phyloP scores from a whole-genome alignment of 2,888 invertebrate species.

The Stenchaetothrips biformis region DNA sequence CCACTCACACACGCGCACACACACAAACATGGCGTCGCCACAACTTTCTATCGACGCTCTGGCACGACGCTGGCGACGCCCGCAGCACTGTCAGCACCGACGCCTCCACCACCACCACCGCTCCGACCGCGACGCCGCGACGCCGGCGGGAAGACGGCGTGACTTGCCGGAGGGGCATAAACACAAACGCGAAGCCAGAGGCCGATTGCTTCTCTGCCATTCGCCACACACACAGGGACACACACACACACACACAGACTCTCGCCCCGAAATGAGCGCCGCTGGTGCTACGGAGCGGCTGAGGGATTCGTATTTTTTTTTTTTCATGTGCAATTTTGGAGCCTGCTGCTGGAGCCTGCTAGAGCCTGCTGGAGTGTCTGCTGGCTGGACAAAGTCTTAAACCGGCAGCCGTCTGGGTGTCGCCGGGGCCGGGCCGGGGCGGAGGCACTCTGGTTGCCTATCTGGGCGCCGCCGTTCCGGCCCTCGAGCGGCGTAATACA shows the following conservation, averaged over 20 bases:
- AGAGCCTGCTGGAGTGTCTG: too few relatives aligned
- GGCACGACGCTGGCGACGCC: neutral
- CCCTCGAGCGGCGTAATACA: constrained; percentile 12
- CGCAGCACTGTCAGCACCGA: neutral
- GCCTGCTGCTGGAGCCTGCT: too few relatives aligned
- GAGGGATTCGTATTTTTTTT: too few relatives aligned
- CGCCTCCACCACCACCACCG: neutral
- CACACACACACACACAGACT: too few relatives aligned
- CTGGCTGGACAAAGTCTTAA: too few relatives aligned
- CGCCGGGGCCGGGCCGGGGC: too few relatives aligned
- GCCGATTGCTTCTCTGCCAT: neutral
- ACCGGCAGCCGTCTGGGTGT: too few relatives aligned
- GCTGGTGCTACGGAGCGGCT: too few relatives aligned
- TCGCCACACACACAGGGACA: neutral
- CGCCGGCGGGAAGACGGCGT: neutral
- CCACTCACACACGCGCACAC: too few relatives aligned
- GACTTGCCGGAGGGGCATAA: neutral
- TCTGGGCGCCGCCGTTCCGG: neutral
- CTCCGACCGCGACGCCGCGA: neutral
- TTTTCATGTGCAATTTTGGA: too few relatives aligned
- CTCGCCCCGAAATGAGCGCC: too few relatives aligned
- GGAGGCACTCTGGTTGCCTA: neutral
- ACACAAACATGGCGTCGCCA: neutral
- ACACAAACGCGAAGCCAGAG: neutral
- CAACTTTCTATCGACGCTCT: constrained; percentile 5